A percentile compares a stretch with the other conserved stretches of the same genome.
Conservation (phyloP, 2,888 invertebrate species). For the Lasioglossum villosulum region DNA sequence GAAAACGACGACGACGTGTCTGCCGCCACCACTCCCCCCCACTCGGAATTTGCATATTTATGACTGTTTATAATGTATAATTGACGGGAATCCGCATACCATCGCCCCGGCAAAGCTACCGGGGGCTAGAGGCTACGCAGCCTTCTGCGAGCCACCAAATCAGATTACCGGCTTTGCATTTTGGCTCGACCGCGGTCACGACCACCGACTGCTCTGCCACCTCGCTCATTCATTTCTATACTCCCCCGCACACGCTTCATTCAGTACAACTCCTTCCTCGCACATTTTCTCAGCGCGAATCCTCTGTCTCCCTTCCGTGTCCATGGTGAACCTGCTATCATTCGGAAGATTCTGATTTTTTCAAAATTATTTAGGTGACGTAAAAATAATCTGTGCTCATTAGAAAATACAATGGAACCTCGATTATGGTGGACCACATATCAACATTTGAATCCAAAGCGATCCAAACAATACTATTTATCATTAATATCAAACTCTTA, state of each 20-base stretch:
- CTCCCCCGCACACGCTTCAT: slow-evolving; percentile 13
- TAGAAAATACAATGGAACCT: no score
- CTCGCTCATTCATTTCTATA: slow-evolving; percentile 7
- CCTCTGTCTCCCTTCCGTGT: background rate
- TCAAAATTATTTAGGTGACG: no score
- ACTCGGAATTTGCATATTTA: slow-evolving; percentile 74
- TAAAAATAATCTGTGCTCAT: no score
- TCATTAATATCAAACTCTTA: no score
- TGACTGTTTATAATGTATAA: slow-evolving; percentile 80
- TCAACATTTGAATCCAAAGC: no score
- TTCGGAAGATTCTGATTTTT: background rate
- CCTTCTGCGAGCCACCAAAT: slow-evolving; percentile 72
- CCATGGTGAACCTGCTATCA: background rate
- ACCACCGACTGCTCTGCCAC: slow-evolving; percentile 31
- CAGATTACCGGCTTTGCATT: slow-evolving; percentile 79
- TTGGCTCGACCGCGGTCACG: slow-evolving; percentile 68
- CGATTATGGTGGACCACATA: no score
- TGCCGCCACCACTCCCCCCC: slow-evolving; percentile 25
- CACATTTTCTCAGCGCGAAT: slow-evolving; percentile 15
- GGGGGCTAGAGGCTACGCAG: slow-evolving; percentile 59
- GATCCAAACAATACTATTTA: no score
- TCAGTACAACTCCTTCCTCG: slow-evolving; percentile 3
- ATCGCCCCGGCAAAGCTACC: slow-evolving; percentile 56
- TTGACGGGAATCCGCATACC: slow-evolving; percentile 75
- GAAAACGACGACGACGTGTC: background rate